Evolutionary conservation across 2,888 invertebrate species (phyloP).

Genomic region (Calameuta filiformis): DNA sequence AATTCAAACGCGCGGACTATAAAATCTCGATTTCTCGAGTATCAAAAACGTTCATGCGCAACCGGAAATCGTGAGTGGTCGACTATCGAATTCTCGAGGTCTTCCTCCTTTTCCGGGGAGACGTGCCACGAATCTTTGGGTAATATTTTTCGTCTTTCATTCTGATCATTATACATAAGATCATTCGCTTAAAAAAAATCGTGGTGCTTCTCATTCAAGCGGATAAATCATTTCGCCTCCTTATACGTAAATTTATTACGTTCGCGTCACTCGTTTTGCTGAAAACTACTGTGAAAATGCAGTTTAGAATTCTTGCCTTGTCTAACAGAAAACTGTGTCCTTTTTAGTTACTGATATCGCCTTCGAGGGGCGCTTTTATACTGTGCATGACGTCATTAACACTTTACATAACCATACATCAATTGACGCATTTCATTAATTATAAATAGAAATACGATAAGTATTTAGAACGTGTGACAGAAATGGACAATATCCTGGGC

Average conservation of each 20-base stretch:
- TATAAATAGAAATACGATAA: not conserved
- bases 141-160: constrained; percentile 62
- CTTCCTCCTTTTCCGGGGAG: constrained; percentile 58
- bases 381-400: constrained; percentile 17
- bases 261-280: not conserved
- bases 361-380: constrained; percentile 15
- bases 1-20: not conserved
- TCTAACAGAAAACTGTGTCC: constrained; percentile 35
- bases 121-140: constrained; percentile 53
- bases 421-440: not conserved
- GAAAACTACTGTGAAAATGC: constrained; percentile 7
- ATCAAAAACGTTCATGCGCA: constrained; percentile 14
- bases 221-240: constrained; percentile 31
- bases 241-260: constrained; percentile 10
- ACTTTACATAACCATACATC: constrained; percentile 18
- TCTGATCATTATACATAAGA: constrained; percentile 45
- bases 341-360: constrained; percentile 14
- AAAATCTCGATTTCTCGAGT: not conserved
- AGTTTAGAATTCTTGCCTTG: constrained; percentile 14
- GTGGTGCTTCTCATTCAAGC: constrained; percentile 38
- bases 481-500: constrained; percentile 2
- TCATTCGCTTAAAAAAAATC: constrained; percentile 34
- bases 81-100: constrained; percentile 38
- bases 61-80: constrained; percentile 36
- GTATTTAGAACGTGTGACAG: not conserved